Conservation (phyloP, 2,113 vertebrate genomes). For the Hippocampus guttulatus region DNA sequence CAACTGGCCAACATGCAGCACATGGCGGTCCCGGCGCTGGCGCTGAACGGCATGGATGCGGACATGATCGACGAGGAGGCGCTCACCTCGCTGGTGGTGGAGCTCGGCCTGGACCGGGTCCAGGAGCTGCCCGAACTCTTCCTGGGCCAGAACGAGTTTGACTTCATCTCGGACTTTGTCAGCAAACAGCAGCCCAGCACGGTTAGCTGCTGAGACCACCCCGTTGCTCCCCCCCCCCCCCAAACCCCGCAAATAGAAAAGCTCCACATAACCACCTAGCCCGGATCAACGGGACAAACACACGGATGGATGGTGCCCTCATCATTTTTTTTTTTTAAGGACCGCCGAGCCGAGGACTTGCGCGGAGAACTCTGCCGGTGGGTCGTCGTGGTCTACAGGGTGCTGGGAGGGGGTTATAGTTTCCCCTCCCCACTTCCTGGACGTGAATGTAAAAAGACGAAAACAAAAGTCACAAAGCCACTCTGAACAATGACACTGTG, state of each 20-base stretch:
- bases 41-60: slow-evolving; percentile 86
- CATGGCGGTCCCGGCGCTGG: slow-evolving; percentile 75
- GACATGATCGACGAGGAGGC: slow-evolving; percentile 96
- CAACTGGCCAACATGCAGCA: slow-evolving; percentile 81
- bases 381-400: slow-evolving; percentile 31
- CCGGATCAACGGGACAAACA: slow-evolving; percentile 25
- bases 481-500: slow-evolving; percentile 72
- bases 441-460: slow-evolving; percentile 74
- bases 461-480: slow-evolving; percentile 61
- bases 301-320: slow-evolving; percentile 6
- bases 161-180: slow-evolving; percentile 96
- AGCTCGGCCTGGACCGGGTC: slow-evolving; percentile 92
- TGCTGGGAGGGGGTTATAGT: slow-evolving; percentile 23
- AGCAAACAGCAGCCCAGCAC: slow-evolving; percentile 92
- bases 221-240: slow-evolving; percentile 6
- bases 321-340: slow-evolving; percentile 30
- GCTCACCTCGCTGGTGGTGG: slow-evolving; percentile 89
- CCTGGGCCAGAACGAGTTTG: slow-evolving; percentile 97
- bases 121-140: slow-evolving; percentile 96
- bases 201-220: slow-evolving; percentile 84
- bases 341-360: slow-evolving; percentile 21
- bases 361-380: slow-evolving; percentile 46
- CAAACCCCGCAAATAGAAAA: background rate
- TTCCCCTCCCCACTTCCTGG: slow-evolving; percentile 51
- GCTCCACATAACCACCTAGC: background rate